Evolutionary conservation across 2,113 vertebrate species (phyloP), one percentile per base, ranked within the genome.

Genomic region (Osmerus eperlanus): DNA sequence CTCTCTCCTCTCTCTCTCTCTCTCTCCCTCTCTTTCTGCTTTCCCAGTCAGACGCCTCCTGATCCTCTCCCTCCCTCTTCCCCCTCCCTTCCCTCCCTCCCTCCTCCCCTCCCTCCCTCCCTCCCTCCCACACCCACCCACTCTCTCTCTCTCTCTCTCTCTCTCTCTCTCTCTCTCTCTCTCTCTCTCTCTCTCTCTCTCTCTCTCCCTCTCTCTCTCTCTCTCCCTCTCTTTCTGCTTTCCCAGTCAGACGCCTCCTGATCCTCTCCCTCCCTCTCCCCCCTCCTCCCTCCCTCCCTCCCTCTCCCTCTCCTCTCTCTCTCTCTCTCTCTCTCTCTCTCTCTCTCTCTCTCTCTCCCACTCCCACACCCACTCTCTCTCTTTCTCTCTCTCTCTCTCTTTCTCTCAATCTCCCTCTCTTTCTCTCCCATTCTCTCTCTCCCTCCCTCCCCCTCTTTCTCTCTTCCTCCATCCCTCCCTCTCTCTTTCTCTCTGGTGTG

Each of bases 231-330:
- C 21, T 21, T 21, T 21, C 21, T 21, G 21, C 21, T 21, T 21
- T 21, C 21, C 21, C 21, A 21, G 21, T 21, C 21, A 21, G 21
- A 21, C 21, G 21, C 21, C 21, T 21, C 21, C 21, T 21, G 21
- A 21, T 21, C 21, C 21, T 21, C 21, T 21, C 21, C 21, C 21
- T 21, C 21, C 21, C 21, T 21, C 21, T 1, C 21, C 21, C 21
- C 21, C 1, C 21, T 21, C 21, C 21, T 21, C 21, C 1, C 21
- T 21, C 58, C 0, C 9, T 1, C 58, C 4, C 18, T 18, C 29
- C 7, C 16, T 41, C 62, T 71, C 41, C 72, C 70, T 25, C 12
- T 78, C 84, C 76, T 77, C 77, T 73, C 70, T 77, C 74, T 71
- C 1, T 2, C 41, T 71, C 13, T 11, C 53, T 59, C 11, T n/a